Evolutionary conservation across 1,140 invertebrate genomes (phyloP).

Genomic region (Drosophila elegans): DNA sequence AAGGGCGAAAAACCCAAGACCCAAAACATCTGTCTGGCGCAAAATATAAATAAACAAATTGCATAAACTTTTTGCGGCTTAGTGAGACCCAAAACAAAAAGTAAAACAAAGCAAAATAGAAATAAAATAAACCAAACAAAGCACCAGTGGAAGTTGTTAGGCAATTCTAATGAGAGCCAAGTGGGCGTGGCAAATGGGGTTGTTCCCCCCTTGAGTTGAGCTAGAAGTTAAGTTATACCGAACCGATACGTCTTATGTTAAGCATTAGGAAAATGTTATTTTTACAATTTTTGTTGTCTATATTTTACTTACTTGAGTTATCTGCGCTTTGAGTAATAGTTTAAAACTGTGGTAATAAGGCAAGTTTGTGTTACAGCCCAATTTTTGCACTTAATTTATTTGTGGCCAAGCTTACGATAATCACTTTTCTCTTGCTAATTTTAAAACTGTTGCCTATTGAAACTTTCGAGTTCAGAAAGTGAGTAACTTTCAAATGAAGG

Average conservation of each 20-base stretch:
- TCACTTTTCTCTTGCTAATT: constrained; percentile 1
- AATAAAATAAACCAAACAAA: constrained; percentile 9
- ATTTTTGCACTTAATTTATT: constrained; percentile 1
- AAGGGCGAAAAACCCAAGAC: constrained; percentile 11
- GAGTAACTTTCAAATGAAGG: constrained; percentile 1
- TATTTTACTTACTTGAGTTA: neutral
- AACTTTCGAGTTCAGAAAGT: neutral
- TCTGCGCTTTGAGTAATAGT: neutral
- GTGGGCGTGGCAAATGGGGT: constrained; percentile 31
- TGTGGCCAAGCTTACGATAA: constrained; percentile 3
- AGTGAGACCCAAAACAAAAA: neutral
- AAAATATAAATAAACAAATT: constrained; percentile 45
- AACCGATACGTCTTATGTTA: neutral
- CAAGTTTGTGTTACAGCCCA: neutral
- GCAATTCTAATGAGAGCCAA: constrained; percentile 45
- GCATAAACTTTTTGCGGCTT: constrained; percentile 33
- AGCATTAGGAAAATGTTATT: neutral
- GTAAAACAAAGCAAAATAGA: constrained; percentile 1
- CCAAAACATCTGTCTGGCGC: constrained; percentile 13
- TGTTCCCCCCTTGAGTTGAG: constrained; percentile 4
- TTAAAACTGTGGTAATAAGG: neutral
- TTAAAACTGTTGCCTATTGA: too few relatives aligned
- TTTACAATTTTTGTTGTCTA: too few relatives aligned
- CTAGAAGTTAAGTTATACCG: neutral
- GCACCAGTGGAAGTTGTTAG: constrained; percentile 35